Evolutionary conservation across 2,797 vertebrate species (phyloP), one percentile per base, ranked within the genome.

Genomic region (Pelodytes ibericus): DNA sequence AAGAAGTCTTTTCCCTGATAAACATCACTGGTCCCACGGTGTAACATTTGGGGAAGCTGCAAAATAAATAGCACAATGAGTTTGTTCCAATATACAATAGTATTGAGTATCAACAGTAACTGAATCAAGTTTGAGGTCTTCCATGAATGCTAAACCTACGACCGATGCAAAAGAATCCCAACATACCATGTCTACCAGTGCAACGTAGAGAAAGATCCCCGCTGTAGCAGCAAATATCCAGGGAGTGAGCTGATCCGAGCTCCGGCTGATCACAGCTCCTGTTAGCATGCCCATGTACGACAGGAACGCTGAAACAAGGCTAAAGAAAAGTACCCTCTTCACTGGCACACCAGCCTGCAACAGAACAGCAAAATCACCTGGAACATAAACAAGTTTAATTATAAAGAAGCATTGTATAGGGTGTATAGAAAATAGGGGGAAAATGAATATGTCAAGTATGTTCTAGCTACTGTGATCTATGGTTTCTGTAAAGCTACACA

Each of bases 151-250:
- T 36, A 13, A 36, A 13, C 33, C 5, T 36, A 13, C 13, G 33
- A 36, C 33, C 33, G 13, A 36, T 36, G 33, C 5, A 36, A n/a
- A n/a, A 36, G 5, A 49, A 5, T 49, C 13, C 4, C 6, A 11
- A 68, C 87, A 86, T 67, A 95, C 94, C 93, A 94, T 94, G 76
- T 94, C 92, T 2, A 91, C 89, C 3, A 94, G 81, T 18, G 93
- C 91, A 79, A 95, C 91, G 1, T 95, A 93, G 70, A 95, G 90
- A 83, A 95, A 95, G 80, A 93, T 75, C 29, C 94, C 94, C 0
- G 94, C 91, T 0, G 94, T 94, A 85, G 80, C 13, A 2, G 91
- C 87, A 80, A 95, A 93, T 73, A 94, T 83, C 94, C 92, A 95
- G 2, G 92, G 91, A 20, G 92, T 89, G 71, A 93, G 75, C 10